A percentile compares a stretch with the other conserved stretches of the same genome.
phyloP scores from a whole-genome alignment of 2,113 vertebrate genomes.

The Theristicus caerulescens region DNA sequence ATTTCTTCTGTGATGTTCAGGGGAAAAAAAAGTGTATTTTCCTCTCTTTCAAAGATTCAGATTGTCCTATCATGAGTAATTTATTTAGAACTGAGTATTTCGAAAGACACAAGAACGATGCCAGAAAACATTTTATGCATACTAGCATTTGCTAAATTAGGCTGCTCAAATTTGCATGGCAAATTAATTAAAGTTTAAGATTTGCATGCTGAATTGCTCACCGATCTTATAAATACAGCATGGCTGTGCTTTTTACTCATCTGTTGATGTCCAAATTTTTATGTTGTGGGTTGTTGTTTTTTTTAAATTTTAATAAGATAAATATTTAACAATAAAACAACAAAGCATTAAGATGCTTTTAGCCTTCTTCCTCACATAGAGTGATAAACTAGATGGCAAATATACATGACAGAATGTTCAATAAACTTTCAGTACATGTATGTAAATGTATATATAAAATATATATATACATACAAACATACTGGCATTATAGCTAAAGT shows the following conservation, averaged over 20 bases:
- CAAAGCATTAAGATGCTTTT: not conserved
- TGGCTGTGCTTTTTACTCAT: not conserved
- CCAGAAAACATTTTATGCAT: not conserved
- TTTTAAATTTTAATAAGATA: not conserved
- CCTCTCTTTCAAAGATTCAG: not conserved
- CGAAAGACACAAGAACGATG: not conserved
- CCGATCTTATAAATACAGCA: not conserved
- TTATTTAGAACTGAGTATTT: not conserved
- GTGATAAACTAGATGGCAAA: not conserved
- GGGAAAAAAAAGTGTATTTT: not conserved
- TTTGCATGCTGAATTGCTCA: not conserved
- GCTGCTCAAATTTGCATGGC: not conserved
- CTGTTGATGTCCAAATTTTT: not conserved
- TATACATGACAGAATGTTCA: not conserved
- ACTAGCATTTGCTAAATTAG: not conserved
- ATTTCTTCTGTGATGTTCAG: not conserved
- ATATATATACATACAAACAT: not conserved
- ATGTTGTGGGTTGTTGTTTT: not conserved
- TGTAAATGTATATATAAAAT: not conserved
- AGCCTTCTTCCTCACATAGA: not conserved
- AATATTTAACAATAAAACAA: not conserved
- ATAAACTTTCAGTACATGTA: not conserved
- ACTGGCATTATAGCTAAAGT: not conserved
- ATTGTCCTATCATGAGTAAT: not conserved
- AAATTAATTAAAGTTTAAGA: constrained; percentile 23